Base-by-base conservation (phyloP, 2,113 vertebrate genomes). In the Gorsachius goisagi region DNA sequence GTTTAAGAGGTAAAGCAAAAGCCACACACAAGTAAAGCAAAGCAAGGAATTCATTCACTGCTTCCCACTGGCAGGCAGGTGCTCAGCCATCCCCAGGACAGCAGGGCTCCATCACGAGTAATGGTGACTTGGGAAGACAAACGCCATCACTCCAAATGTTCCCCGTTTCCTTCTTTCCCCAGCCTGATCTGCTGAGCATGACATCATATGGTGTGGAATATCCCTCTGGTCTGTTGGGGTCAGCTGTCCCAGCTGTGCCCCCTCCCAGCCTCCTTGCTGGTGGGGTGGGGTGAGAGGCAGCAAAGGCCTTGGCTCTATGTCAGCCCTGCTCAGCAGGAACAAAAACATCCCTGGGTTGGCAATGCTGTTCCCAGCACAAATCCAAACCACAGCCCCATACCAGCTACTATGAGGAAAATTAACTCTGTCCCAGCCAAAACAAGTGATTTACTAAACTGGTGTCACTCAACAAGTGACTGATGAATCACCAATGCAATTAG, bases 351-450 rank as follows among this genome's bases (percentile, higher is more conserved):
- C 28, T 66, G 13, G 16, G 4, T 33, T 52, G 26, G 7, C 26
- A 62, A 2, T 1, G 0, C 8, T 39, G 37, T 39, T 44, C 11
- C 6, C 9, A 30, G 27, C 52, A 35, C 11, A 67, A 19, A 5
- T 28, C 11, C 24, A 35, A 71, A 28, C 13, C 47, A 14, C 0
- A 35, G 68, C 33, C 23, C 15, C 63, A 33, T 30, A 12, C 5
- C 5, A 2, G 3, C 27, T 16, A 0, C 32, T 39, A 0, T 12
- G 27, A 32, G 47, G 33, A 75, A 82, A 53, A 60, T 18, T 35
- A 49, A 76, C 20, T 50, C 35, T 78, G 1, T 33, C 22, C 27
- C 56, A 73, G 28, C 20, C n/a, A 37, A 75, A 60, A 68, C 33
- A 20, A 56, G 35, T 44, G 55, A 18, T 44, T 56, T 76, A 16